phyloP scores from a whole-genome alignment of 2,113 vertebrate genomes.

The Tenrec ecaudatus region DNA sequence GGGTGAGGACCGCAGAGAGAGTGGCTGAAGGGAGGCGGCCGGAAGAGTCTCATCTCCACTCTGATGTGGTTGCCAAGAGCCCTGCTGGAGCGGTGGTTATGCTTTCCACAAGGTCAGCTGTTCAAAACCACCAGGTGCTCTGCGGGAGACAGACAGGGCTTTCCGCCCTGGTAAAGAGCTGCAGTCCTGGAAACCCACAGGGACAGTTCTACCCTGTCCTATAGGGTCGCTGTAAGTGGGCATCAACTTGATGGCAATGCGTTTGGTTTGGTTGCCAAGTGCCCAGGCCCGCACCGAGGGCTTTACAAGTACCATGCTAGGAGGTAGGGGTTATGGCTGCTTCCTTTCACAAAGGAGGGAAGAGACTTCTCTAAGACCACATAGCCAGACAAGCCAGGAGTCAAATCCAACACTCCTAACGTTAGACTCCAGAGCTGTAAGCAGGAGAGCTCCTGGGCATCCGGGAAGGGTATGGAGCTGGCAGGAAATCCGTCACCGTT shows the following conservation, averaged over 20 bases:
- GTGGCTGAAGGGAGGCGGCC: neutral
- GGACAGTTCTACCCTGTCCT: too few relatives aligned
- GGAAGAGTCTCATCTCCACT: neutral
- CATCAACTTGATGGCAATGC: too few relatives aligned
- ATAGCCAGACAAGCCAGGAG: neutral
- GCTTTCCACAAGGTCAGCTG: too few relatives aligned
- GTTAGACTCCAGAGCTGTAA: neutral
- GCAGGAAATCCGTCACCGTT: neutral
- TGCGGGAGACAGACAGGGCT: too few relatives aligned
- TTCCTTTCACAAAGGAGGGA: neutral
- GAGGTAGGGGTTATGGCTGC: neutral
- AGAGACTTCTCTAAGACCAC: neutral
- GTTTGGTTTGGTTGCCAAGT: too few relatives aligned
- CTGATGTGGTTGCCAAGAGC: rapidly evolving
- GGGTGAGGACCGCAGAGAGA: neutral
- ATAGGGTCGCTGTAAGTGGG: too few relatives aligned
- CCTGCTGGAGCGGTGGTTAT: too few relatives aligned
- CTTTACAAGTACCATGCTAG: neutral
- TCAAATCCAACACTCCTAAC: neutral
- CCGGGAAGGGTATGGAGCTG: neutral
- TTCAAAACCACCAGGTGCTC: too few relatives aligned
- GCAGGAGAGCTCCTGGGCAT: neutral
- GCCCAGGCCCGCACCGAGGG: neutral
- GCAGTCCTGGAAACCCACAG: too few relatives aligned
- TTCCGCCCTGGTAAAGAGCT: too few relatives aligned